Evolutionary conservation across 2,888 invertebrate species (phyloP), one percentile per base, ranked within the genome.

Genomic region (Rutpela maculata): DNA sequence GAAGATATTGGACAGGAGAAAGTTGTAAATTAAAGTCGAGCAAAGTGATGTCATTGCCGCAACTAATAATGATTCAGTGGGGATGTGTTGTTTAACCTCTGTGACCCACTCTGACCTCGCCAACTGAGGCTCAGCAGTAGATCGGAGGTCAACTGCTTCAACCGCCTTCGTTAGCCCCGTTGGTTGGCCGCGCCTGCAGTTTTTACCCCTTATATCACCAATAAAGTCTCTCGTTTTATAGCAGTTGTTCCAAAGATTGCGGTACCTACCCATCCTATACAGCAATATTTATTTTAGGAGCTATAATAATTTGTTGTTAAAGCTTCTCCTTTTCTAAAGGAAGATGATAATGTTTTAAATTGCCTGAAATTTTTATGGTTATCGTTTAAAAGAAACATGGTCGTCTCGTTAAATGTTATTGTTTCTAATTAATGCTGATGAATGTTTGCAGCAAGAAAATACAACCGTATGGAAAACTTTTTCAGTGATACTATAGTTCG

Each of bases 61-160:
- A 65, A 74, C 57, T 76, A 73, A 74, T 76, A 73, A 74, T 80
- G 78, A 75, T 78, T 78, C 79, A 74, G 74, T 75, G 65, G 74
- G 75, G 77, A 78, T 71, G 78, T 68, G 74, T 76, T 76, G 80
- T 80, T 78, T 76, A 78, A 78, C 78, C 78, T 80, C 71, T 76
- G 66, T 76, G 78, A 78, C 80, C 80, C 38, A 68, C 18, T 38
- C 56, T 76, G 78, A 26, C 22, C 38, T 56, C 67, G 22, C 22
- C 66, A 66, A 66, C 66, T 66, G 66, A 67, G 67, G 62, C 18
- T 67, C 9, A 26, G n/a, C 22, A 31, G 50, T 55, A 43, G 55
- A 50, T 55, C 22, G 67, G 38, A 38, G 66, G 66, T 38, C 66
- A 31, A 66, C 50, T 66, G 66, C 38, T 66, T 38, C 19, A 18